phyloP scores from a whole-genome alignment of 2,113 vertebrate genomes.

The human region GRCh38 chr14:90775501-90776000 shows the following conservation, averaged over 20 bases:
- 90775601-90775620: too few species aligned
- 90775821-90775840: neutral
- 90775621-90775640: neutral
- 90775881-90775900: too few species aligned
- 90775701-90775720: neutral
- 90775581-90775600: neutral
- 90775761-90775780: neutral
- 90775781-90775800: neutral
- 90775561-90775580: rapidly evolving
- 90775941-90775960: neutral
- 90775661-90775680: neutral
- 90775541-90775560: neutral
- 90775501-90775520: neutral
- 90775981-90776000: neutral
- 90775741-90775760: neutral
- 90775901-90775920: too few species aligned
- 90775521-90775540: neutral
- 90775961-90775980: neutral
- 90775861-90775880: neutral
- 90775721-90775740: neutral
- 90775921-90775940: neutral
- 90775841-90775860: neutral
- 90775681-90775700: neutral
- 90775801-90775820: neutral
- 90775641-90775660: neutral